phyloP scores from a whole-genome alignment of 1,140 invertebrate genomes.

The Belonocnema kinseyi region DNA sequence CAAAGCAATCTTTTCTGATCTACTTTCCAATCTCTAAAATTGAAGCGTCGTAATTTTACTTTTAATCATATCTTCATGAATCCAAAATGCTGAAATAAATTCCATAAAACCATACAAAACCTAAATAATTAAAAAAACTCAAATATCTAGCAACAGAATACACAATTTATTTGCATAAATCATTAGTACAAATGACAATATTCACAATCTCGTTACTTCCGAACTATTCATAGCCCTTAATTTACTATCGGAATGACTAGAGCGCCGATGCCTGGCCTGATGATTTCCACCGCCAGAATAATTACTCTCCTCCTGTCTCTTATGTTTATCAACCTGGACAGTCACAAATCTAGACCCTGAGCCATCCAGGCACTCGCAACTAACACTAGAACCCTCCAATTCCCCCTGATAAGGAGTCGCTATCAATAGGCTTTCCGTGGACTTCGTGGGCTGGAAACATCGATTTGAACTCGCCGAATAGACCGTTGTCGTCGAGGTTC shows the following conservation, averaged over 20 bases:
- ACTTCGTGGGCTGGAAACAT: conserved; percentile 82
- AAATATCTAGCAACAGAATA: conserved; percentile 29
- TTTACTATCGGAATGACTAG: conserved; percentile 74
- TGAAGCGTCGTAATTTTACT: too few species aligned
- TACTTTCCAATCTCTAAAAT: too few species aligned
- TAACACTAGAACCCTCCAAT: conserved; percentile 77
- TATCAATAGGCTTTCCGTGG: conserved; percentile 85
- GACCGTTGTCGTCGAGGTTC: conserved; percentile 62
- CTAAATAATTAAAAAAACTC: neutral
- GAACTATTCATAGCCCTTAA: conserved; percentile 68
- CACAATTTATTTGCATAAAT: conserved; percentile 41
- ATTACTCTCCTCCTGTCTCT: conserved; percentile 55
- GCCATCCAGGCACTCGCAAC: conserved; percentile 81
- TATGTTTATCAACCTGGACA: conserved; percentile 66
- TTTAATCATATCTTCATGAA: too few species aligned
- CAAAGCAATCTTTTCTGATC: too few species aligned
- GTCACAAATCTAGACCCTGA: conserved; percentile 62
- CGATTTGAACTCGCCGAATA: conserved; percentile 72
- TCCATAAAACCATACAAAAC: too few species aligned
- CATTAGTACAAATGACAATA: conserved; percentile 43
- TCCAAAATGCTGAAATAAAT: too few species aligned
- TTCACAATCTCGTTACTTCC: conserved; percentile 74
- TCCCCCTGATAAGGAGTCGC: conserved; percentile 78
- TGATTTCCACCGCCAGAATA: conserved; percentile 51
- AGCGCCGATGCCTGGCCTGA: conserved; percentile 68